Evolutionary conservation across 2,797 vertebrate genomes (phyloP), one percentile per base, ranked within the genome.

Genomic region (Craterocephalus amniculus): DNA sequence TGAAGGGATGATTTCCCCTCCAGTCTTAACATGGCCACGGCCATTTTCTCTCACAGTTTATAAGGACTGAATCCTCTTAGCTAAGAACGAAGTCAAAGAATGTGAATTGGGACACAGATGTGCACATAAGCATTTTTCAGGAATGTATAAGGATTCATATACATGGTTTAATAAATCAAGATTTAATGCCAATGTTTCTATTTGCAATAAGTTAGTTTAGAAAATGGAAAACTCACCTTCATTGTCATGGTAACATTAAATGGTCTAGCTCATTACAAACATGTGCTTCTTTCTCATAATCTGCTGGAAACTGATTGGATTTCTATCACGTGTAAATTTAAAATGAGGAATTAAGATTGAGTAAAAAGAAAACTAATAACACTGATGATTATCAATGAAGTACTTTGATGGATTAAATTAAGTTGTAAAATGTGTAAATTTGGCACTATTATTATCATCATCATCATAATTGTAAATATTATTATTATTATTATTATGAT

Each of bases 1-100:
- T 82, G 76, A 81, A 48, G 40, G 54, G 48, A 35, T 20, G 38
- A 6, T 64, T 68, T 61, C 16, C 34, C 63, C 64, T 56, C 40
- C n/a, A 22, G 67, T 29, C 60, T 22, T 57, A 70, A 67, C 43
- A 58, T 0, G 6, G 31, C 38, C 48, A 58, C 43, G 35, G 22
- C n/a, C n/a, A 60, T 45, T 51, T 69, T 26, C 67, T 79, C 60
- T 62, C n/a, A 66, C 45, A 38, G 2, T 7, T 20, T 58, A 56
- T 20, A 71, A 58, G 31, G 56, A 67, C 57, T 64, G 58, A 70
- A 57, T 32, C 16, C 10, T 58, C 67, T 58, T 22, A 27, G 49
- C 51, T 61, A 9, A 56, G 20, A 26, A 20, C 26, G 13, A 26
- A 52, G 29, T 64, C 14, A 29, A 2, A 45, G 67, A 34, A 43